Base-by-base conservation (phyloP, 2,113 vertebrate genomes). In the Ceyx cyanopectus region DNA sequence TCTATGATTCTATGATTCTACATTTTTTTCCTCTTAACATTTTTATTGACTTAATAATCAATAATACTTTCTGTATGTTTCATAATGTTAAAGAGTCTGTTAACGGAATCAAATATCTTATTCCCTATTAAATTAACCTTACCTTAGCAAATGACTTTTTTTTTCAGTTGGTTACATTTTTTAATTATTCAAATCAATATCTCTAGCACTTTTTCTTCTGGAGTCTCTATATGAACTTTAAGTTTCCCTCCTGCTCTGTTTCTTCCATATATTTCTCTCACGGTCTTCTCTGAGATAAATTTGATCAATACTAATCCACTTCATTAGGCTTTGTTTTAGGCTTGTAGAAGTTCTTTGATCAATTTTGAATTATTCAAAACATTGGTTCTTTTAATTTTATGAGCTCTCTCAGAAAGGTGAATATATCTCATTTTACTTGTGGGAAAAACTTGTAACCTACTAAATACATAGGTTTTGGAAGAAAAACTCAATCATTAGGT, bases 1-100 rank as follows among this genome's bases (percentile, higher is more conserved):
- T 78, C 48, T 43, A 6, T 0, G 12, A 26, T 83, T 87, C n/a
- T 81, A 9, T 27, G 56, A 24, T 7, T 84, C 57, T 86, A 34
- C 27, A 34, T 84, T 89, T 72, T 89, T 68, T 67, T 56, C 48
- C 51, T 72, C 32, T 63, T 70, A 86, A 84, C 53, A 65, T 60
- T 92, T 81, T 81, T 90, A 81, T 68, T 84, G 81, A 94, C 83
- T 72, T 80, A 86, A 70, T 74, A 86, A 93, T 81, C 43, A 81
- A 74, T 57, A 67, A 81, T 65, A 57, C 9, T 62, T 91, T 81
- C 26, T 67, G 43, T 85, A 34, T 32, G 53, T 21, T 70, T 92
- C 14, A 58, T 48, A 40, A 53, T 41, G 30, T 60, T 94, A 60
- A 91, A 85, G 46, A 63, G 46, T 65, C 58, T 83, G 43, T 67